phyloP scores from a whole-genome alignment of 2,888 invertebrate genomes.

The Amblyteles armatorius region DNA sequence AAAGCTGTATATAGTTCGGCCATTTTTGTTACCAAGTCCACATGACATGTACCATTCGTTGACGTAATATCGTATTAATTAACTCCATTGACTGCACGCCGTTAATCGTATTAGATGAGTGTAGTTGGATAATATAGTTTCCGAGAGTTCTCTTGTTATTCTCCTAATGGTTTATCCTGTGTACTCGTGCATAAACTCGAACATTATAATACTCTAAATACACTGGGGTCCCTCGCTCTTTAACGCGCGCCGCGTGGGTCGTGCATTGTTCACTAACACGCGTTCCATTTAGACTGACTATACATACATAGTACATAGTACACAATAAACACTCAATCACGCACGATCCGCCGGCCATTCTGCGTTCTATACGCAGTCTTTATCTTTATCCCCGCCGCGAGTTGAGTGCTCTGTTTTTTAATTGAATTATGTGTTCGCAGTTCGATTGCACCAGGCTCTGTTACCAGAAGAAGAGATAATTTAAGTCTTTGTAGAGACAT shows the following conservation, averaged over 20 bases:
- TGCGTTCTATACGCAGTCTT: conserved; percentile 47
- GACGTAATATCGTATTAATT: conserved; percentile 28
- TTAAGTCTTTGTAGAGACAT: neutral
- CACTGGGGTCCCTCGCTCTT: conserved; percentile 45
- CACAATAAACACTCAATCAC: conserved; percentile 67
- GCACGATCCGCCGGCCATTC: conserved; percentile 64
- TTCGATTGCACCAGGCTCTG: neutral
- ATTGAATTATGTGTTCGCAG: conserved; percentile 6
- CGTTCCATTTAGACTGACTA: conserved; percentile 47
- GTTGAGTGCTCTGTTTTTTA: neutral
- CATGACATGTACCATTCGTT: conserved; percentile 21
- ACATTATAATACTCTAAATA: conserved; percentile 56
- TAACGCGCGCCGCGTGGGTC: conserved; percentile 44
- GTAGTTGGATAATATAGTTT: conserved; percentile 51
- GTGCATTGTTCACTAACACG: conserved; percentile 62
- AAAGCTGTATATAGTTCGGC: neutral
- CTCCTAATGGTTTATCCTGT: conserved; percentile 57
- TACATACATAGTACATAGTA: conserved; percentile 46
- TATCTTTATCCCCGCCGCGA: conserved; percentile 48
- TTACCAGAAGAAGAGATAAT: neutral
- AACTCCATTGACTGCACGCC: conserved; percentile 20
- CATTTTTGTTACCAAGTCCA: neutral
- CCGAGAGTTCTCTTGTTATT: conserved; percentile 56
- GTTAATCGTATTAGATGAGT: conserved; percentile 42
- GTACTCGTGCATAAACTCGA: conserved; percentile 62